These are phyloP conservation scores for Lymantria dispar DNA, from an alignment of 2,888 invertebrate species.

Conservation along the genomic window DNA sequence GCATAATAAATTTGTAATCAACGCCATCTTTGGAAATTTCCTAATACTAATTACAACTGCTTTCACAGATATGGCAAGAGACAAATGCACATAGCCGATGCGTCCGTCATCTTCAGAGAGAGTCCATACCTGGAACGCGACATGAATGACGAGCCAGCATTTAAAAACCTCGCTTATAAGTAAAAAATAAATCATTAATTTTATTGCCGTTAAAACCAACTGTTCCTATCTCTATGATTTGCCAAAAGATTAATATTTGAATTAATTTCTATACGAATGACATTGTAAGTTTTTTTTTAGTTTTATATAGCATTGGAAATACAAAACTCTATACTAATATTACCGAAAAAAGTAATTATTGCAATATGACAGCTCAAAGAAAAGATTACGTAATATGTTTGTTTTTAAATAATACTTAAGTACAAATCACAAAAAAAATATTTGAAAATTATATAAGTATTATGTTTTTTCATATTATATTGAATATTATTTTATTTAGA, in stretches of 20 bases:
- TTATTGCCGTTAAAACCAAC: constrained; percentile 4
- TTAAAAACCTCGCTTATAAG: constrained; percentile 64
- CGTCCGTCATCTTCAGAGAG: constrained; percentile 69
- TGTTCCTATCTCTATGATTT: neutral
- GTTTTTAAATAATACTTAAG: too few species aligned
- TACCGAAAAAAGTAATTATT: too few species aligned
- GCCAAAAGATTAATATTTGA: neutral
- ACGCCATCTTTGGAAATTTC: constrained; percentile 1
- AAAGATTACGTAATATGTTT: too few species aligned
- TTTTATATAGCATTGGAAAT: too few species aligned
- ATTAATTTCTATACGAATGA: neutral
- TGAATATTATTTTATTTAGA: too few species aligned
- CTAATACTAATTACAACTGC: constrained; percentile 7
- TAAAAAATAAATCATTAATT: constrained; percentile 36
- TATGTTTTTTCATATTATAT: too few species aligned
- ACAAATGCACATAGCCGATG: constrained; percentile 74
- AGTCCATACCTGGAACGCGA: constrained; percentile 63
- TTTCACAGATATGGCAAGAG: constrained; percentile 71
- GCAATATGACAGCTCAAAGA: too few species aligned
- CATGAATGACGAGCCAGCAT: constrained; percentile 55
- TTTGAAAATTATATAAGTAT: too few species aligned
- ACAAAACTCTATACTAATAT: too few species aligned
- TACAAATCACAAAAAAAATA: too few species aligned
- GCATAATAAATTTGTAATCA: neutral
- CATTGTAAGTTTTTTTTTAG: neutral